Evolutionary conservation across 2,113 vertebrate species (phyloP), one percentile per base, ranked within the genome.

Genomic region (Climacteris rufus): DNA sequence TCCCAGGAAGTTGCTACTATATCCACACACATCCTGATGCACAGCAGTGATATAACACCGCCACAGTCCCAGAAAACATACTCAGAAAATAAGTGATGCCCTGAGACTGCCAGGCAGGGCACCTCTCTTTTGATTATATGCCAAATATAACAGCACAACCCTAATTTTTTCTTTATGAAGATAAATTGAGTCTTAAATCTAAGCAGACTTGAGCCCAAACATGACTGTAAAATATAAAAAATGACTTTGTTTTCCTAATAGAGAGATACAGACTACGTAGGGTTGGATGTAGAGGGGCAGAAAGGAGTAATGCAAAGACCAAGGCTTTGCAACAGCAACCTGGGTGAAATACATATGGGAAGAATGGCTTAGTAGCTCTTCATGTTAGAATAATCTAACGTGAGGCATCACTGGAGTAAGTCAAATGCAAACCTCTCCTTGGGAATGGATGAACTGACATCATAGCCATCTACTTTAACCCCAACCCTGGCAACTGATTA

Each of bases 41-140:
- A 60, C 50, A 44, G 7, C 59, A 89, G 13, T 0, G 0, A 39
- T 23, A 15, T 10, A 37, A 27, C 3, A 2, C 33, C 23, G n/a
- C 19, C 4, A 6, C 42, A 30, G n/a, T 16, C 53, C 27, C 50
- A 76, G 68, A 69, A 94, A 76, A 71, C 5, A 47, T 0, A 2
- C n/a, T 84, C 25, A 30, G 54, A 66, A 75, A 83, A 50, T 16
- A 77, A 77, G 9, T 0, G 0, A 9, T 37, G 35, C 44, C n/a
- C 11, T 53, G 28, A 40, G 28, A 59, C n/a, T 49, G n/a, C 15
- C 40, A 53, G 37, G 53, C 47, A 72, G 64, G 30, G 60, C 5
- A 47, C 4, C 6, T 93, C 52, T 93, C 17, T 83, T 80, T 77
- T 60, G 31, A 45, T 60, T 49, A 44, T 37, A 50, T 4, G 15